A percentile compares a stretch with the other conserved stretches of the same genome.
Evolutionary conservation across 2,797 vertebrate species (phyloP).

Genomic region (Dryobates pubescens): DNA sequence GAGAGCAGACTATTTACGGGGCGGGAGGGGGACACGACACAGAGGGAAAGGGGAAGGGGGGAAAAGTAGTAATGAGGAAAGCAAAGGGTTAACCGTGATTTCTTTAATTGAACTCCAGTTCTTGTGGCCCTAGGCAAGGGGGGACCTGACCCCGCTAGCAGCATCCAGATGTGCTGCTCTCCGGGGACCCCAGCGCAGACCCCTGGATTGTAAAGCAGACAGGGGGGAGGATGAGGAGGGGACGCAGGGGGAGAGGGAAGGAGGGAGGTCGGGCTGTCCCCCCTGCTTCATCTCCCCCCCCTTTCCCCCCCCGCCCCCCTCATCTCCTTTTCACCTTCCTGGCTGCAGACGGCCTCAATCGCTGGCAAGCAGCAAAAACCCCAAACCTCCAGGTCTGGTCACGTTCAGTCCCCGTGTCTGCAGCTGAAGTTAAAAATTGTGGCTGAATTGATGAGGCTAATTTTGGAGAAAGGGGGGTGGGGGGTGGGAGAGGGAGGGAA

Average conservation of each 20-base stretch:
- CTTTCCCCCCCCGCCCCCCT: conserved; percentile 66
- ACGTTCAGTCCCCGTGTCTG: conserved; percentile 79
- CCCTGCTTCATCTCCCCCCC: conserved; percentile 70
- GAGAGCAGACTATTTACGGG: neutral
- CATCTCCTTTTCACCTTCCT: conserved; percentile 74
- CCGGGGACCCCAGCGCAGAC: conserved; percentile 84
- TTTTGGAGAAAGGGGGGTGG: conserved; percentile 72
- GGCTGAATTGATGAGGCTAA: conserved; percentile 88
- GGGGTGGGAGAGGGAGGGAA: neutral
- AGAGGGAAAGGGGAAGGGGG: neutral
- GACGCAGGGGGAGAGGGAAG: neutral
- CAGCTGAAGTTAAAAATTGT: conserved; percentile 81
- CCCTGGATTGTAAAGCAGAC: conserved; percentile 80
- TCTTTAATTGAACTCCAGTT: conserved; percentile 94
- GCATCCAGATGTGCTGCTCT: conserved; percentile 98
- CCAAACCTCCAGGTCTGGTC: conserved; percentile 80
- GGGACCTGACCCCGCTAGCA: conserved; percentile 98
- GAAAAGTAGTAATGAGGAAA: conserved; percentile 43
- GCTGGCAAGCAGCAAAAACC: conserved; percentile 76
- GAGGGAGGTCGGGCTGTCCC: conserved; percentile 52
- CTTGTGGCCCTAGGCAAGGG: conserved; percentile 94
- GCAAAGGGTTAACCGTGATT: conserved; percentile 94
- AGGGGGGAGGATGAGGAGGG: neutral
- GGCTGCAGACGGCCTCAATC: conserved; percentile 76
- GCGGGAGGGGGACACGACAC: neutral